phyloP scores from a whole-genome alignment of 2,888 invertebrate species.

The Peribatodes rhomboidaria region DNA sequence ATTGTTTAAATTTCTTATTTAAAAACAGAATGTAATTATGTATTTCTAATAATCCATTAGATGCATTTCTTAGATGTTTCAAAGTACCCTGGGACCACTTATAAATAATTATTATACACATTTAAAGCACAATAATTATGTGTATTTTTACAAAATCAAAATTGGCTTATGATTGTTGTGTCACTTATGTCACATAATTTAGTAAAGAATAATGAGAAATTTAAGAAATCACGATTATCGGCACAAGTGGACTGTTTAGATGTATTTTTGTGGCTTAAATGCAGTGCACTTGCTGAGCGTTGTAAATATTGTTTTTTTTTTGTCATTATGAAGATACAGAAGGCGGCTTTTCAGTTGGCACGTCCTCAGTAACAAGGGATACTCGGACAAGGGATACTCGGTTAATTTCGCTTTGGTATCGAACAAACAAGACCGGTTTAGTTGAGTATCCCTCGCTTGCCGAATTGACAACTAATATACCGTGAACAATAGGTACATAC shows the following conservation, averaged over 20 bases:
- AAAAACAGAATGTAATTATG: background rate
- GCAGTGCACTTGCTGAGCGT: background rate
- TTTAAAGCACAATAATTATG: too few relatives aligned
- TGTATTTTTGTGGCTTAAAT: slow-evolving; percentile 8
- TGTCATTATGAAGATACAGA: background rate
- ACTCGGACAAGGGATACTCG: too few relatives aligned
- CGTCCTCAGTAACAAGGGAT: too few relatives aligned
- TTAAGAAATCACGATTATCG: background rate
- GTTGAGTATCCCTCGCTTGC: too few relatives aligned
- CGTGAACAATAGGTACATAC: background rate
- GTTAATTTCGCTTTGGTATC: too few relatives aligned
- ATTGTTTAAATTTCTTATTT: background rate
- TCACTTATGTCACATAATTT: background rate
- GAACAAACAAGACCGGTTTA: too few relatives aligned
- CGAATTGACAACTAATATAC: too few relatives aligned
- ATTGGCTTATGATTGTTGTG: too few relatives aligned
- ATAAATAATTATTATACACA: too few relatives aligned
- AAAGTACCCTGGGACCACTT: background rate
- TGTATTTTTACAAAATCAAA: too few relatives aligned
- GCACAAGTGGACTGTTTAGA: slow-evolving; percentile 1
- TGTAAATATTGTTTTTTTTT: background rate
- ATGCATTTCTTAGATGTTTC: too few relatives aligned
- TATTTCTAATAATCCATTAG: too few relatives aligned
- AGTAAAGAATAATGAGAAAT: background rate
- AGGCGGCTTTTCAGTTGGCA: background rate